Evolutionary conservation across 2,888 invertebrate species (phyloP).

Genomic region (Celastrina argiolus): DNA sequence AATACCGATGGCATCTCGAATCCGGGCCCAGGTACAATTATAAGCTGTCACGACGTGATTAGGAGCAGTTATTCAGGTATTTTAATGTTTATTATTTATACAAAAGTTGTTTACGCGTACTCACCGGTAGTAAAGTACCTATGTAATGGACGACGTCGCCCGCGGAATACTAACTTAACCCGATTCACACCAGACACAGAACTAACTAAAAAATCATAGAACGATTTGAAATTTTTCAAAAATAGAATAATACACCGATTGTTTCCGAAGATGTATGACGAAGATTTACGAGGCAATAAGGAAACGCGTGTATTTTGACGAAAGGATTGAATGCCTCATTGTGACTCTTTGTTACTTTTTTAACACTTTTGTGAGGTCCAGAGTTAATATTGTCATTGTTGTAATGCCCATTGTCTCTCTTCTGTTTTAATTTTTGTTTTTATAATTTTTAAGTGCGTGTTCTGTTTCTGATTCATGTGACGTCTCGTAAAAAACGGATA

Average conservation of each 20-base stretch:
- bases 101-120: conserved; percentile 11
- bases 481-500: not conserved
- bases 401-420: conserved; percentile 56
- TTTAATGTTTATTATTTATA: conserved; percentile 11
- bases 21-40: not conserved
- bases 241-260: conserved; percentile 29
- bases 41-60: not conserved
- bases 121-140: conserved; percentile 5
- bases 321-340: conserved; percentile 73
- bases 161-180: not conserved
- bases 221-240: conserved; percentile 10
- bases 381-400: conserved; percentile 62
- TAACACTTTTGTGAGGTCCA: conserved; percentile 49
- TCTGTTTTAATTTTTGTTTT: conserved; percentile 61
- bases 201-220: conserved; percentile 18
- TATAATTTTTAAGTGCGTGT: conserved; percentile 54
- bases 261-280: conserved; percentile 48
- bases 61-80: not conserved
- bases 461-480: conserved; percentile 23
- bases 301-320: conserved; percentile 73
- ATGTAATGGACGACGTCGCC: not conserved
- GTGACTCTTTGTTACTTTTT: conserved; percentile 61
- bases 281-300: conserved; percentile 73
- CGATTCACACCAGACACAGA: not conserved
- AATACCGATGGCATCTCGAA: too few relatives aligned